A percentile compares a stretch with the other conserved stretches of the same genome.
Evolutionary conservation across 2,113 vertebrate species (phyloP).

Genomic region (Murina feae): DNA sequence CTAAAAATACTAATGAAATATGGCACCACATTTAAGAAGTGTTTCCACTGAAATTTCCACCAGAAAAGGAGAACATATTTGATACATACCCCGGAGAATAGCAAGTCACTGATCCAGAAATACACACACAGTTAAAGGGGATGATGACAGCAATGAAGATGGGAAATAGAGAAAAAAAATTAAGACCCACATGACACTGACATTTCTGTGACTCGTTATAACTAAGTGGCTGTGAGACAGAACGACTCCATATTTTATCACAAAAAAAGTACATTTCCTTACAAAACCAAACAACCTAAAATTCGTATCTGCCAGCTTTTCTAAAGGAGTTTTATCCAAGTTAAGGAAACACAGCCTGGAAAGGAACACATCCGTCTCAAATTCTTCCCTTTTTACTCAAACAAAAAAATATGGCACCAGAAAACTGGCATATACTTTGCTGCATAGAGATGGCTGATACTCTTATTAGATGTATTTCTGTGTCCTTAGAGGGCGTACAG

Average conservation of each 20-base stretch:
- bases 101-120: not conserved
- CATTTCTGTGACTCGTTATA: not conserved
- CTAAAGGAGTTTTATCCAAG: not conserved
- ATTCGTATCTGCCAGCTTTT: not conserved
- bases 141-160: not conserved
- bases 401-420: not conserved
- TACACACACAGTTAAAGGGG: not conserved
- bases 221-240: not conserved
- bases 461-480: not conserved
- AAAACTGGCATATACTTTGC: not conserved
- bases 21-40: not conserved
- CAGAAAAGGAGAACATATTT: not conserved
- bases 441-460: not conserved
- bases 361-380: not conserved
- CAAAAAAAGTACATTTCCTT: not conserved
- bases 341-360: not conserved
- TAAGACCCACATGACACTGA: not conserved
- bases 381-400: not conserved
- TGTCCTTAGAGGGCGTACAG: not conserved
- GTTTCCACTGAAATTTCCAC: conserved; percentile 32
- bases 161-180: not conserved
- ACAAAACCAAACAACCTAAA: not conserved
- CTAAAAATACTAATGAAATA: not conserved
- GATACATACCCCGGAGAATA: not conserved
- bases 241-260: not conserved